Conservation (phyloP, 2,113 vertebrate species). For the Sinocyclocheilus maitianheensis region DNA sequence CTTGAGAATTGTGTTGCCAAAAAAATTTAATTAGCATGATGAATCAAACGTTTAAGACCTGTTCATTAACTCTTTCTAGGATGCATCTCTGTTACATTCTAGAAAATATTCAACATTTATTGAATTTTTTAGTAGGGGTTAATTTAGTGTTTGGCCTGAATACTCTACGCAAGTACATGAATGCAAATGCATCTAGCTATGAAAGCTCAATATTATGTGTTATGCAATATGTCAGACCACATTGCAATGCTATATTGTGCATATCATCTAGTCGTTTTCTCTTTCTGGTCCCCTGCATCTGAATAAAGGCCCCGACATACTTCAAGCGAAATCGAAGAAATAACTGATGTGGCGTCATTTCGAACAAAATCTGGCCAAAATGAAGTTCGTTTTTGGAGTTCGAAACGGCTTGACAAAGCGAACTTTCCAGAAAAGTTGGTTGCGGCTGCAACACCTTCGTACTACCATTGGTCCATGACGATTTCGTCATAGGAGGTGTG, state of each 20-base stretch:
- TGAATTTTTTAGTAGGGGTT: background rate
- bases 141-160: background rate
- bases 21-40: background rate
- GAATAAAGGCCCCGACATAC: background rate
- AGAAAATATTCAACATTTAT: background rate
- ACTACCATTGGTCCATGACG: too few species aligned
- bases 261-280: background rate
- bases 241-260: background rate
- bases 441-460: too few species aligned
- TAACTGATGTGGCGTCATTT: too few species aligned
- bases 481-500: too few species aligned
- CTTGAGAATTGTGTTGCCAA: background rate
- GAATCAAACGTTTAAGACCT: background rate
- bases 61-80: background rate
- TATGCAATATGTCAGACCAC: background rate
- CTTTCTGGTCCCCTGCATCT: background rate
- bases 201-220: background rate
- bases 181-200: background rate
- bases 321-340: too few species aligned
- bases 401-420: too few species aligned
- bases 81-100: background rate
- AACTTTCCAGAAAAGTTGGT: too few species aligned
- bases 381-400: too few species aligned
- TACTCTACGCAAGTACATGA: background rate
- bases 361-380: too few species aligned